Percentiles rank a stretch among this genome's conserved stretches.
These are phyloP conservation scores for Aphelenchoides avenae DNA, from an alignment of 1,140 invertebrate species.

Conservation along the genomic window DNA sequence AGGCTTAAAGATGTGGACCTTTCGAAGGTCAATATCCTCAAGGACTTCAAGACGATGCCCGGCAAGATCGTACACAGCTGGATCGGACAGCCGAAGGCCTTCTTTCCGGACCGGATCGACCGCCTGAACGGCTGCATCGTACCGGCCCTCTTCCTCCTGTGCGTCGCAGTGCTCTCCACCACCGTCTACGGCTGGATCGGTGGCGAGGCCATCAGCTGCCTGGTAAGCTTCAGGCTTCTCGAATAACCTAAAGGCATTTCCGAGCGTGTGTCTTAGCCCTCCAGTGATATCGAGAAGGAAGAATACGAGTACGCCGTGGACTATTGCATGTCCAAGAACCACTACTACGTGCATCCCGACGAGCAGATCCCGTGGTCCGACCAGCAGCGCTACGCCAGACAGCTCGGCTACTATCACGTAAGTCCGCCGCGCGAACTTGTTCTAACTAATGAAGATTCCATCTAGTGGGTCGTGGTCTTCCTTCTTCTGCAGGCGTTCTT, in stretches of 20 bases:
- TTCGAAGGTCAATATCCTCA: too few species aligned
- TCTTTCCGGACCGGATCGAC: slow-evolving; percentile 13
- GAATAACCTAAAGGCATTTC: not conserved
- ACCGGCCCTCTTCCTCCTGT: not conserved
- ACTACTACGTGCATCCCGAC: slow-evolving; percentile 44
- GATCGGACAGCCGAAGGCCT: slow-evolving; percentile 10
- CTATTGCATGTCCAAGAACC: slow-evolving; percentile 48
- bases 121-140: slow-evolving; percentile 16
- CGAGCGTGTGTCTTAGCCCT: not conserved
- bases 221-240: slow-evolving; percentile 6
- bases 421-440: slow-evolving; percentile 6
- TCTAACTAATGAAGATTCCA: not conserved
- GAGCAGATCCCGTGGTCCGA: slow-evolving; percentile 37
- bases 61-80: slow-evolving; percentile 14
- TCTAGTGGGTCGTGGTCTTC: slow-evolving; percentile 52
- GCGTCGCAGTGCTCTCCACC: not conserved
- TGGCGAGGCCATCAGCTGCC: slow-evolving; percentile 12
- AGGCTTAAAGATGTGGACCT: too few species aligned
- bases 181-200: slow-evolving; percentile 3
- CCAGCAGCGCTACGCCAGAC: slow-evolving; percentile 28
- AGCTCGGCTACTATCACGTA: slow-evolving; percentile 46
- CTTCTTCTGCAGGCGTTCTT: slow-evolving; percentile 62
- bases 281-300: slow-evolving; percentile 14
- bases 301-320: slow-evolving; percentile 18
- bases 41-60: too few species aligned